Evolutionary conservation across 2,797 vertebrate genomes (phyloP).

Genomic region (Melanotaenia nigrans): DNA sequence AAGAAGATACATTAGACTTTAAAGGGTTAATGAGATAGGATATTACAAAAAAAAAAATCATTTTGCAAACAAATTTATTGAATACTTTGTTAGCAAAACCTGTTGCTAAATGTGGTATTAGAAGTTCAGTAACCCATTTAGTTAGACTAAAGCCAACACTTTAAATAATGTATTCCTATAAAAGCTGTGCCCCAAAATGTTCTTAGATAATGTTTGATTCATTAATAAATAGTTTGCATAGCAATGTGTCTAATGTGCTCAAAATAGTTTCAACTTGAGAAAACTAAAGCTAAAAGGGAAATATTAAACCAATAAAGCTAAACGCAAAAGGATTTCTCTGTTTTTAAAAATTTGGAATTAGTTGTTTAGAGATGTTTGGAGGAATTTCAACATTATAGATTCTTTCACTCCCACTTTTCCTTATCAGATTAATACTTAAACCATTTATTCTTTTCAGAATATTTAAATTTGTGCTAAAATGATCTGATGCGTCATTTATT

Average conservation of each 20-base stretch:
- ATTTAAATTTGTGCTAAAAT: constrained; percentile 27
- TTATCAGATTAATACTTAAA: constrained; percentile 22
- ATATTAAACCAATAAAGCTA: not conserved
- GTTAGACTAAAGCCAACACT: not conserved
- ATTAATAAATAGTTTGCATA: not conserved
- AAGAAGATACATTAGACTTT: not conserved
- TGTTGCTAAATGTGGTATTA: not conserved
- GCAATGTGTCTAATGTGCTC: not conserved
- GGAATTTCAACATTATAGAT: constrained; percentile 27
- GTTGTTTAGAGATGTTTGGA: not conserved
- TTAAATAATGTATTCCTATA: not conserved
- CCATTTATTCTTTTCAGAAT: constrained; percentile 19
- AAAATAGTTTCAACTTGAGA: not conserved
- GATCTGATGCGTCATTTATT: constrained; percentile 55
- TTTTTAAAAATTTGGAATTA: no score
- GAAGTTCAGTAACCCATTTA: not conserved
- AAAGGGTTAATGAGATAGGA: not conserved
- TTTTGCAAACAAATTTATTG: no score
- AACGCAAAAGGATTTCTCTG: not conserved
- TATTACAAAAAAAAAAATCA: no score
- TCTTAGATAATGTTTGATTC: not conserved
- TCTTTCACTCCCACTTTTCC: not conserved
- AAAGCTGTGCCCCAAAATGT: not conserved
- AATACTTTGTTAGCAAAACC: not conserved
- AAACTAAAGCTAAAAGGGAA: not conserved